Evolutionary conservation across 37 sponge, comb jelly and placozoan species (phyloP).

Genomic region (Diacarnus erythraeanus): DNA sequence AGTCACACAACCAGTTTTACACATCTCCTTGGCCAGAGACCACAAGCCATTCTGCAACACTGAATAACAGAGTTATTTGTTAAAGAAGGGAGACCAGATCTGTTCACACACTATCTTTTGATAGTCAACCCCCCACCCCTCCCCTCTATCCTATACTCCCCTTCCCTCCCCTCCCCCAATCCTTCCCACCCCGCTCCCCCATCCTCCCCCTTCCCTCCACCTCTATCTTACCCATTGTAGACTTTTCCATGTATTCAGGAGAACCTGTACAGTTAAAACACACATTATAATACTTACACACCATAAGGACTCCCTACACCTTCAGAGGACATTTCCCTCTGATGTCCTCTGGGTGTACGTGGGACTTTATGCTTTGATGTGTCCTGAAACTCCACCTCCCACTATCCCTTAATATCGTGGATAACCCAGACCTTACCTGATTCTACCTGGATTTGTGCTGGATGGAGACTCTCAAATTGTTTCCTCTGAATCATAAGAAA

Average conservation of each 20-base stretch:
- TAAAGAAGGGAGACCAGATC: not conserved
- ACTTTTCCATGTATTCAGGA: not conserved
- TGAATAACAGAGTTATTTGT: too few relatives aligned
- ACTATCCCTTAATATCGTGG: too few relatives aligned
- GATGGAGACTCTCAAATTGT: constrained; percentile 21
- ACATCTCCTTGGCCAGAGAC: constrained; percentile 53
- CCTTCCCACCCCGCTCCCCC: too few relatives aligned
- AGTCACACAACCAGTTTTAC: constrained; percentile 60
- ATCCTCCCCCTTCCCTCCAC: too few relatives aligned
- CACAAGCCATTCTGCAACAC: constrained; percentile 41
- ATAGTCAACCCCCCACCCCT: not conserved
- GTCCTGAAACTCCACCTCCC: too few relatives aligned
- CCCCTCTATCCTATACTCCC: too few relatives aligned
- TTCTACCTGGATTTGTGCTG: constrained; percentile 29
- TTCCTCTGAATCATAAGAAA: constrained; percentile 13
- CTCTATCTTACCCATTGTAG: not conserved
- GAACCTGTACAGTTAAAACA: not conserved
- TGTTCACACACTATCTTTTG: not conserved
- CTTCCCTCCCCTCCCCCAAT: too few relatives aligned
- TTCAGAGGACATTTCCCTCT: too few relatives aligned
- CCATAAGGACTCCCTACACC: too few relatives aligned
- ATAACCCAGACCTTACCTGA: not conserved
- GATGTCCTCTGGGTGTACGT: too few relatives aligned
- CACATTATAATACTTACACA: too few relatives aligned
- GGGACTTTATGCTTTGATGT: too few relatives aligned